Evolutionary conservation across 2,888 invertebrate genomes (phyloP).

Genomic region (Epicampocera succincta): DNA sequence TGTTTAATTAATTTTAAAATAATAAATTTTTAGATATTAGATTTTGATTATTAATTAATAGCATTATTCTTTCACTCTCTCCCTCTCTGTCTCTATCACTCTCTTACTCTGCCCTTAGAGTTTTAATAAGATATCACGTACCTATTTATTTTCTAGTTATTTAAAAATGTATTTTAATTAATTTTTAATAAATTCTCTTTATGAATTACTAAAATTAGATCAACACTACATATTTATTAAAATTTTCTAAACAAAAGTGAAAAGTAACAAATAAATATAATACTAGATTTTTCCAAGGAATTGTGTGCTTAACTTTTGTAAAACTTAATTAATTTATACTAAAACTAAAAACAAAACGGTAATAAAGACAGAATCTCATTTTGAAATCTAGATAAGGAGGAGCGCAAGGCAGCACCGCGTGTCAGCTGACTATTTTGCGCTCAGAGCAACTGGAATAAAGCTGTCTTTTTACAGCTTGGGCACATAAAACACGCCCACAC

Average conservation of each 20-base stretch:
- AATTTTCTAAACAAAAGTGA: constrained; percentile 40
- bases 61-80: not conserved
- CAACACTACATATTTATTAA: constrained; percentile 14
- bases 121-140: constrained; percentile 47
- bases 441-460: no score
- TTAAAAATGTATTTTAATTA: constrained; percentile 24
- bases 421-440: no score
- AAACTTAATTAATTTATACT: no score
- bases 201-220: constrained; percentile 7
- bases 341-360: no score
- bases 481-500: no score
- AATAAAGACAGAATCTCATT: no score
- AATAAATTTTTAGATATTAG: constrained; percentile 10
- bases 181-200: constrained; percentile 8
- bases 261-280: not conserved
- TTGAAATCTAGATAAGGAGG: no score
- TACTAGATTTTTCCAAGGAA: no score
- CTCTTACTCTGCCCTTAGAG: not conserved
- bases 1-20: constrained; percentile 3
- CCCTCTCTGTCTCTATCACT: no score
- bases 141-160: constrained; percentile 52
- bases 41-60: constrained; percentile 15
- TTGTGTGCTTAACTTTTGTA: no score
- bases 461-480: no score
- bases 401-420: no score